Conservation (phyloP, 1,140 invertebrate genomes). For the Protaetia brevitarsis region DNA sequence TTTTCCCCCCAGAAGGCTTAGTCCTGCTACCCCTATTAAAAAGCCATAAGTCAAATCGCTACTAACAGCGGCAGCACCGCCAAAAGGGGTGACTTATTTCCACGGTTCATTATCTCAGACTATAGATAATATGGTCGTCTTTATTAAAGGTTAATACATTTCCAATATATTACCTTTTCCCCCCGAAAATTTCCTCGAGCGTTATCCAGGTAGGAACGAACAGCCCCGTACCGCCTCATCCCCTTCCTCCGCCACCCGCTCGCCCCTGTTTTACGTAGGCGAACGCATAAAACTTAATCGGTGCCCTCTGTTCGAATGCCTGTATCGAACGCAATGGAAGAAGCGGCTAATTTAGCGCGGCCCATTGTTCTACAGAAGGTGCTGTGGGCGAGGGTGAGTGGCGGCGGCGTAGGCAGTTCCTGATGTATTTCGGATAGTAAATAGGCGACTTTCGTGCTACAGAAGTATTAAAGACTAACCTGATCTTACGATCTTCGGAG, state of each 20-base stretch:
- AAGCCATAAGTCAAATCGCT: constrained; percentile 10
- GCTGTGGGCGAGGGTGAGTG: neutral
- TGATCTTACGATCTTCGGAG: neutral
- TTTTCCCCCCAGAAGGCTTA: no score
- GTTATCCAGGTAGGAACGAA: no score
- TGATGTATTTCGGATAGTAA: constrained; percentile 18
- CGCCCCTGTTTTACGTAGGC: constrained; percentile 10
- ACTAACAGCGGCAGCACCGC: no score
- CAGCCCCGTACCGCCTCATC: constrained; percentile 13
- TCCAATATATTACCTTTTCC: constrained; percentile 7
- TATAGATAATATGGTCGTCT: constrained; percentile 2
- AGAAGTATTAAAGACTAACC: constrained; percentile 17
- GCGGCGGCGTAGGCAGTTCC: no score
- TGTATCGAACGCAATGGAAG: constrained; percentile 22
- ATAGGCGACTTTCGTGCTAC: constrained; percentile 14
- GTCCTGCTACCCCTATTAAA: constrained; percentile 5
- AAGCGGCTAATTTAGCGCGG: constrained; percentile 21
- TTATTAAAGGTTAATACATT: constrained; percentile 19
- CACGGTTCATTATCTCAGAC: neutral
- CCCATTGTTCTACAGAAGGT: constrained; percentile 21
- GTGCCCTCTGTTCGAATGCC: no score
- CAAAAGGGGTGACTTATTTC: neutral
- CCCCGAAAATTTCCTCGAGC: constrained; percentile 21
- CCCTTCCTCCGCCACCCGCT: neutral
- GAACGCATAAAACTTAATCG: constrained; percentile 29